These are phyloP conservation scores for Atta cephalotes DNA, from an alignment of 1,140 invertebrate genomes.

Conservation along the genomic window DNA sequence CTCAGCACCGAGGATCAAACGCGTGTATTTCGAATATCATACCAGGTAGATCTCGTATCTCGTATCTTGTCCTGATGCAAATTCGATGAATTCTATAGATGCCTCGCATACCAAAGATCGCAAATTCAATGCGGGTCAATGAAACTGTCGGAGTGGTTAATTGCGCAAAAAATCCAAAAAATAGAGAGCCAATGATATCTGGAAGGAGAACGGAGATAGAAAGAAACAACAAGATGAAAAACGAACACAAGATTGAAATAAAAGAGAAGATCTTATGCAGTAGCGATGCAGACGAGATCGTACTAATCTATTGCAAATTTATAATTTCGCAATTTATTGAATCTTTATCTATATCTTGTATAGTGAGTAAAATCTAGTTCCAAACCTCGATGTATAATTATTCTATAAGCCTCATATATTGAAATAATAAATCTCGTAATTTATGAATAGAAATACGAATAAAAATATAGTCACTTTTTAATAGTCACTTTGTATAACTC, in stretches of 20 bases:
- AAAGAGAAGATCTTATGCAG: background rate
- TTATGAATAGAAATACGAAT: background rate
- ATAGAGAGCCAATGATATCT: constrained; percentile 14
- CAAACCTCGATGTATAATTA: background rate
- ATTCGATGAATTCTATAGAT: constrained; percentile 76
- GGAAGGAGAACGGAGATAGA: constrained; percentile 11
- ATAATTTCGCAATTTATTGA: background rate
- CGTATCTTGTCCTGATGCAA: constrained; percentile 75
- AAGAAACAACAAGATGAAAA: constrained; percentile 43
- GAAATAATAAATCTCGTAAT: background rate
- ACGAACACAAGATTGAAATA: background rate
- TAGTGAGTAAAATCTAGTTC: background rate
- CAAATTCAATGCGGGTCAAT: constrained; percentile 72
- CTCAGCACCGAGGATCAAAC: constrained; percentile 62
- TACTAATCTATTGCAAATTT: background rate
- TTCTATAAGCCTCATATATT: background rate
- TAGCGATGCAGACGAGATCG: background rate
- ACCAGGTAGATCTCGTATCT: constrained; percentile 62
- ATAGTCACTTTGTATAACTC: too few relatives aligned
- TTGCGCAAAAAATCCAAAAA: constrained; percentile 77
- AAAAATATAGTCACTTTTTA: background rate
- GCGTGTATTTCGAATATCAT: constrained; percentile 55
- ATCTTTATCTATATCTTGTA: background rate
- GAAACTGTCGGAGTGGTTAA: constrained; percentile 76
- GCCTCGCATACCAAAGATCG: constrained; percentile 73